Base-by-base conservation (phyloP, 1,140 invertebrate species). In the Drosophila micromelanica region DNA sequence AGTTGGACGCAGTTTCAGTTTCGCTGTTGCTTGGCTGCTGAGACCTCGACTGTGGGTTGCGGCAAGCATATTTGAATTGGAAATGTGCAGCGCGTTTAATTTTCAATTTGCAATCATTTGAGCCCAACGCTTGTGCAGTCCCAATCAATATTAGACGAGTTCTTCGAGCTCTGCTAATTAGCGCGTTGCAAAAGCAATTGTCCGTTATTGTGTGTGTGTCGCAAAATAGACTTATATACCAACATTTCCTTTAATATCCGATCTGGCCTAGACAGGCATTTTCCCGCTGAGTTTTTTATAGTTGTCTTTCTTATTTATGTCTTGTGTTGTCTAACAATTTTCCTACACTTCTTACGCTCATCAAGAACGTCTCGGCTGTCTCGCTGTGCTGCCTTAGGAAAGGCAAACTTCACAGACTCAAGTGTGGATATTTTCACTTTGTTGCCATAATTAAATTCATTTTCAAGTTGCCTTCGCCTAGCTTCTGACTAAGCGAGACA, bases 341-440 rank as follows among this genome's bases (percentile, higher is more conserved):
- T 62, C 84, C 69, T 72, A 77, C 85, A 89, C 76, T 89, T 77
- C 38, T 52, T 15, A 56, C 55, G 79, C 84, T 89, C 78, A 89
- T 82, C 81, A 81, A 81, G 75, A 87, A 87, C 82, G 70, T 6
- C 27, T 27, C 5, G 27, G 5, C 27, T 27, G 5, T 27, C 27
- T 27, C 27, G 61, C 68, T 63, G 5, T 8, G 20, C 9, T 30
- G 45, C 20, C 32, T 63, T 12, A 3, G 57, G 67, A 52, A 70
- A 60, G 78, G 75, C 38, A 89, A 89, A 90, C 78, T 90, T 87
- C 63, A 43, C 82, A 75, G 76, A 78, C 80, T 79, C 65, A 82
- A 91, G 90, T 90, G 82, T 91, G 80, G 79, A 85, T 86, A 82
- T 80, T 89, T 85, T 91, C 80, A 90, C 86, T 90, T 90, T 86